These are phyloP conservation scores for Acromyrmex charruanus DNA, from an alignment of 1,140 invertebrate species.

Conservation along the genomic window DNA sequence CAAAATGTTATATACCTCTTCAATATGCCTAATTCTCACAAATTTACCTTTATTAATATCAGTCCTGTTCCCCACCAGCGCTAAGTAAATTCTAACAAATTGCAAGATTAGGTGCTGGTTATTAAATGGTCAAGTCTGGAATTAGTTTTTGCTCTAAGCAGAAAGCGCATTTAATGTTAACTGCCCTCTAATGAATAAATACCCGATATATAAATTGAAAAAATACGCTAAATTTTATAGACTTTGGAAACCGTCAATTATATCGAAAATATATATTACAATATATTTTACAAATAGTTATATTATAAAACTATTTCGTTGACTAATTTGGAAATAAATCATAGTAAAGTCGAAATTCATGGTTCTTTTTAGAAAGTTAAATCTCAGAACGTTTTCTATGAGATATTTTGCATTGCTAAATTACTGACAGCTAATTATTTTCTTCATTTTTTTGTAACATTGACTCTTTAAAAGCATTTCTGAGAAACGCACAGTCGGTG, in stretches of 20 bases:
- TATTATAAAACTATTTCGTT: too few species aligned
- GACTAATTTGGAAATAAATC: too few species aligned
- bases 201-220: not conserved
- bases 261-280: not conserved
- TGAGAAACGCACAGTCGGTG: not conserved
- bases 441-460: not conserved
- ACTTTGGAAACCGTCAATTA: not conserved
- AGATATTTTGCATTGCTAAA: not conserved
- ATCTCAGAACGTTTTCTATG: not conserved
- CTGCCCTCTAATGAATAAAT: not conserved
- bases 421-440: not conserved
- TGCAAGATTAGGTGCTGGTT: not conserved
- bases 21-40: not conserved
- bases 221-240: not conserved
- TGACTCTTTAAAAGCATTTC: not conserved
- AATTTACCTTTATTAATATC: not conserved
- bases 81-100: not conserved
- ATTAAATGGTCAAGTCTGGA: not conserved
- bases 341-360: not conserved
- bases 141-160: not conserved
- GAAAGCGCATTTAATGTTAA: not conserved
- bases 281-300: not conserved
- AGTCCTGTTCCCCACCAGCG: not conserved
- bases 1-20: not conserved
- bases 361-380: not conserved